Base-by-base conservation (phyloP, 1,140 invertebrate genomes). In the Hypothenemus hampei region DNA sequence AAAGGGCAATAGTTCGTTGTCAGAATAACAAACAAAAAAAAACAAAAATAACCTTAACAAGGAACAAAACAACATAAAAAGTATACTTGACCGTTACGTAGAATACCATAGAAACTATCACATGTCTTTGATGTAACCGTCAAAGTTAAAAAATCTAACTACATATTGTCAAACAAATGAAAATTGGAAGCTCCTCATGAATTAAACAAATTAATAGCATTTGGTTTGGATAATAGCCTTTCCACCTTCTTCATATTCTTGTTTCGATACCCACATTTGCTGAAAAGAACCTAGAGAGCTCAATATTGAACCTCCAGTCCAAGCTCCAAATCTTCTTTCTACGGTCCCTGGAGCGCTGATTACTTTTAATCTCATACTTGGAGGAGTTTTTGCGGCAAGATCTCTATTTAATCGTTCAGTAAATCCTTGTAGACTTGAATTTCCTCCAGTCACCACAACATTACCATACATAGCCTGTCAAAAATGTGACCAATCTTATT, bases 291-390 rank as follows among this genome's bases (percentile, higher is more conserved):
- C 89, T 61, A 94, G 77, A 8, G 91, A 93, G 3, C 86, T 89
- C 36, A 94, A 74, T 69, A 94, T 93, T 0, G 90, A 93, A 13
- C 91, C 91, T 36, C 91, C 91, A 59, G 93, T 92, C 91, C 91
- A 94, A n/a, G 89, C 83, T 31, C 89, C 89, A 73, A 91, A 94
- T 64, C 87, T 74, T 59, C 89, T 73, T 72, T 93, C 91, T 20
- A 82, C 78, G 45, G 81, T 80, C 24, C 85, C 84, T 66, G 83
- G 84, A 2, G 82, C 78, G 60, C 81, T 80, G 19, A 89, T 84
- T 26, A 91, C 71, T 75, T 91, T 91, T n/a, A 90, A 72, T 50
- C 86, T 76, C 86, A 90, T 90, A 63, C 83, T 89, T 13, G 67
- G 67, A 13, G 67, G 67, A 16, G 64, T 65, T 62, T 69, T 69